A percentile compares a stretch with the other conserved stretches of the same genome.
phyloP scores from a whole-genome alignment of 1,140 invertebrate genomes.

The Danaus melanippus region DNA sequence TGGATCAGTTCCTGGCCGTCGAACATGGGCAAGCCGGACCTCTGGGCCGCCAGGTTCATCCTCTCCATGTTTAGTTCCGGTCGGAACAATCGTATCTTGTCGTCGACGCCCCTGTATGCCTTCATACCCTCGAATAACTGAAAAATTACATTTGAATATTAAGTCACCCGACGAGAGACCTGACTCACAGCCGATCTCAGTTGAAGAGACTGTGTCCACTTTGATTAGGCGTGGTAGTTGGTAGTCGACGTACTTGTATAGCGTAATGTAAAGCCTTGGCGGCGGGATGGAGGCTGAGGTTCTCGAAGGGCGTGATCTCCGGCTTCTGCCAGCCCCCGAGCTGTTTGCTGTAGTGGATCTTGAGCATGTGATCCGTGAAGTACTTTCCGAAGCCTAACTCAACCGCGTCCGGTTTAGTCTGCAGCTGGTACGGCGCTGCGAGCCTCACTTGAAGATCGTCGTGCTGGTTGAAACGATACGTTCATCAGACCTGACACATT shows the following conservation, averaged over 20 bases:
- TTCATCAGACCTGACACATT: conserved; percentile 3
- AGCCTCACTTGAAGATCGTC: conserved; percentile 78
- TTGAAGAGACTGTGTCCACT: conserved; percentile 1
- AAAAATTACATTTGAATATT: conserved; percentile 30
- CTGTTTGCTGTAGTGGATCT: conserved; percentile 85
- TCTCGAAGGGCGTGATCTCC: conserved; percentile 89
- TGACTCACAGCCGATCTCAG: not conserved
- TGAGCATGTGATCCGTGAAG: conserved; percentile 96
- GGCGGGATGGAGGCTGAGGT: conserved; percentile 92
- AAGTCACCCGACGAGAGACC: not conserved
- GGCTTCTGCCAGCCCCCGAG: conserved; percentile 94
- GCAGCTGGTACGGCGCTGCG: conserved; percentile 81
- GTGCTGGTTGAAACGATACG: conserved; percentile 66
- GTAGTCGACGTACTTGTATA: conserved; percentile 46
- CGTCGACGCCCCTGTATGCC: conserved; percentile 94
- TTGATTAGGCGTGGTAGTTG: no score
- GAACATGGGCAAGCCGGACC: conserved; percentile 92
- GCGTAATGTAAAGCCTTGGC: conserved; percentile 97
- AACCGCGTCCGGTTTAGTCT: conserved; percentile 83
- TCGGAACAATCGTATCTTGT: conserved; percentile 93
- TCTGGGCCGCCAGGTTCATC: conserved; percentile 88
- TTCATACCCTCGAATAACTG: conserved; percentile 99
- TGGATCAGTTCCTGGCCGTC: conserved; percentile 90
- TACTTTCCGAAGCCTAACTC: conserved; percentile 91
- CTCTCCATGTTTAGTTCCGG: conserved; percentile 96